A percentile compares a stretch with the other conserved stretches of the same genome.
These are phyloP conservation scores for Frieseomelitta varia DNA, from an alignment of 1,140 invertebrate genomes.

Conservation along the genomic window DNA sequence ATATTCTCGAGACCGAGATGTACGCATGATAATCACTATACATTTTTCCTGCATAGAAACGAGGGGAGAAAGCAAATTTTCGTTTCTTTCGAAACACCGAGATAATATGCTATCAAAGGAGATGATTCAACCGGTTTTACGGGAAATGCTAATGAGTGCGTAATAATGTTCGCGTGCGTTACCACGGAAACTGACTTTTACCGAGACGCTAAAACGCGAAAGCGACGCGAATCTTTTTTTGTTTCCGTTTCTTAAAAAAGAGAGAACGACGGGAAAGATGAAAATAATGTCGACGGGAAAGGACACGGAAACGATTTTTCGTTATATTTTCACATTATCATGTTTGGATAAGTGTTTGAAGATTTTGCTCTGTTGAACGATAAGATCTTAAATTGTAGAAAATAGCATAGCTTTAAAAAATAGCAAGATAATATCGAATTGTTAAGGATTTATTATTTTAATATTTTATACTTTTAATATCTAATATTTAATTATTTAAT, in stretches of 20 bases:
- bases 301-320: no score
- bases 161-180: background rate
- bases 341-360: no score
- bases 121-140: background rate
- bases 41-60: background rate
- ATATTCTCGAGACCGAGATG: no score
- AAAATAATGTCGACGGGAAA: background rate
- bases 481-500: no score
- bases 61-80: background rate
- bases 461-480: no score
- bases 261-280: background rate
- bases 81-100: background rate
- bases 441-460: no score
- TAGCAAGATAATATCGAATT: no score
- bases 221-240: background rate
- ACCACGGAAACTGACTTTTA: background rate
- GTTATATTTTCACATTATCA: no score
- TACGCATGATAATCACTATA: background rate
- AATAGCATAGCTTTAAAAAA: no score
- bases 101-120: background rate
- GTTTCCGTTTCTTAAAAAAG: background rate
- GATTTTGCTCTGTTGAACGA: no score
- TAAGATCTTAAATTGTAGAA: no score
- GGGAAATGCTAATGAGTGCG: slow-evolving; percentile 16
- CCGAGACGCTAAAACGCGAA: background rate